Conservation (phyloP, 2,113 vertebrate genomes). For the Chlamydotis undulata region DNA sequence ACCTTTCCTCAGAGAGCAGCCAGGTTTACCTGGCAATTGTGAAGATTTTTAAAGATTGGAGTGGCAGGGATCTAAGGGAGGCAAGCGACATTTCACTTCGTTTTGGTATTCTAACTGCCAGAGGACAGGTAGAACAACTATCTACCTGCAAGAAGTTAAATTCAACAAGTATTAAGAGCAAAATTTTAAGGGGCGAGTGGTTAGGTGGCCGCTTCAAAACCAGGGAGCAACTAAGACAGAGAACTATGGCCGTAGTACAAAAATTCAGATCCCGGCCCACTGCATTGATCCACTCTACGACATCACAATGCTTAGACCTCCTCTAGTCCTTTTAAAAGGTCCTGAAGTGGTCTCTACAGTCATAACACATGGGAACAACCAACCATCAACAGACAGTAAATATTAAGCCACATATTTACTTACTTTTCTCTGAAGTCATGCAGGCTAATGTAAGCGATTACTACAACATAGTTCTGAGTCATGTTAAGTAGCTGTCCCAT, state of each 20-base stretch:
- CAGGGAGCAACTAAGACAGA: not conserved
- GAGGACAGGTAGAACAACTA: not conserved
- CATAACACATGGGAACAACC: not conserved
- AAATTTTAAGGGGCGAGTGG: not conserved
- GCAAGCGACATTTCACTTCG: not conserved
- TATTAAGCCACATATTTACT: not conserved
- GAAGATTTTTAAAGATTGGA: not conserved
- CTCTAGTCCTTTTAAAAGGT: not conserved
- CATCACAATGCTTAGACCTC: not conserved
- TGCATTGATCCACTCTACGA: not conserved
- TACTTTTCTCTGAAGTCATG: not conserved
- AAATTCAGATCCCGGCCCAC: not conserved
- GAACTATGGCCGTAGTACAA: rapidly evolving
- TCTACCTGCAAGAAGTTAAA: not conserved
- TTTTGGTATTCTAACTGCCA: not conserved
- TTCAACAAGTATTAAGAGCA: not conserved
- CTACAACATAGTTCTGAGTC: not conserved
- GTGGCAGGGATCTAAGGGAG: not conserved
- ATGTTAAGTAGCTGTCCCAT: not conserved
- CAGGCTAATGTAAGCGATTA: not conserved
- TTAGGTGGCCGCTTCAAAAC: not conserved
- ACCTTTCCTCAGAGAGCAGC: not conserved
- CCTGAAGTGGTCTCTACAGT: not conserved
- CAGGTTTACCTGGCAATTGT: not conserved
- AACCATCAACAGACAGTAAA: not conserved